Base-by-base conservation (phyloP, 2,888 invertebrate species). In the Tetrapedia diversipes region DNA sequence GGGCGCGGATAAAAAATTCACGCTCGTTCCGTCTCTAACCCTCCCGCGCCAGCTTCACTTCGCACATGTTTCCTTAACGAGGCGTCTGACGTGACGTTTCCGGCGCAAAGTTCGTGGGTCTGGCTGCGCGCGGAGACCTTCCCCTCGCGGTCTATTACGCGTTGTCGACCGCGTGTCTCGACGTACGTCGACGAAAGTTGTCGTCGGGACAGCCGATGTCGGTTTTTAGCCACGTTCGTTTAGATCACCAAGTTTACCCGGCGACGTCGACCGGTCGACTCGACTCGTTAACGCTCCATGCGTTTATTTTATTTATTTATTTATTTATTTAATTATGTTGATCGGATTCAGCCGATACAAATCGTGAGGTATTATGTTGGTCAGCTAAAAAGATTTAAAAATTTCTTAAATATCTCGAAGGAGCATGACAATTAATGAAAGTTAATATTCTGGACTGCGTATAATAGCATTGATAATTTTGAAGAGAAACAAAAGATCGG, bases 61-160 rank as follows among this genome's bases (percentile, higher is more conserved):
- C 43, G 16, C 41, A 59, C 47, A 51, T 53, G 59, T 32, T 63
- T 32, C 45, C 51, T 57, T 61, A 69, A 69, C 56, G 64, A 57
- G 69, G 60, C 66, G 47, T 37, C 64, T 39, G 74, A 65, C 73
- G 60, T 70, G 73, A 63, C 66, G 69, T 66, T 74, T 65, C 57
- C 64, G 53, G 53, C 43, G 67, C 67, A 10, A 68, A 68, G 22
- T 68, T 53, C 37, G 10, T 11, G 68, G n/a, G n/a, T 45, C 53
- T 41, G 59, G 19, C 45, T 47, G 10, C 24, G 14, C 43, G 49
- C 39, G 29, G 41, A 34, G 19, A 43, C 34, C 34, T 37, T 24
- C 37, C 22, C 32, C 16, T 10, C 11, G 4, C 11, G 16, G 53
- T 32, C 53, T 43, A 43, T 54, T 37, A 37, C 11, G 39, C 37